These are phyloP conservation scores for Sebastes cheni DNA, from an alignment of 2,797 vertebrate genomes.

Conservation along the genomic window DNA sequence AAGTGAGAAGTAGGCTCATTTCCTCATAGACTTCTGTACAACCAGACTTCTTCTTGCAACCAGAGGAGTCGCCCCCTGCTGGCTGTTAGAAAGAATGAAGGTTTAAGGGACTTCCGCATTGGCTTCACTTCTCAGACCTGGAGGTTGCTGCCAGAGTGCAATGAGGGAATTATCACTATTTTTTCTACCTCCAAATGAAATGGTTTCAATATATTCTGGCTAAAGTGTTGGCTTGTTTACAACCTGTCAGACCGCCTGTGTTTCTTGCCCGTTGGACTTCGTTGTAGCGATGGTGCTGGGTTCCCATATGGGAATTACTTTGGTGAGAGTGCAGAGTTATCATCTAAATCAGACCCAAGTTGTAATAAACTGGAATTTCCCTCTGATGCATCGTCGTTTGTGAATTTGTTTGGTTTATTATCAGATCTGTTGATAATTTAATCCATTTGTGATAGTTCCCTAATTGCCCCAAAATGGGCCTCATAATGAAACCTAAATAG, in stretches of 20 bases:
- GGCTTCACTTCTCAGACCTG: too few relatives aligned
- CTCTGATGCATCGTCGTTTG: background rate
- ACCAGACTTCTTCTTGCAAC: too few relatives aligned
- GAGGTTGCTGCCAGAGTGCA: too few relatives aligned
- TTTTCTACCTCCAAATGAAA: background rate
- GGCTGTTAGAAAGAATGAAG: too few relatives aligned
- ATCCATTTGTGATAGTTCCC: background rate
- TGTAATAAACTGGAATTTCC: background rate
- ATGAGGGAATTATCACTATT: background rate
- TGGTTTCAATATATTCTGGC: background rate
- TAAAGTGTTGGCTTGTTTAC: background rate
- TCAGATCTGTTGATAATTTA: background rate
- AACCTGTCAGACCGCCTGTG: too few relatives aligned
- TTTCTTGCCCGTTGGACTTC: background rate
- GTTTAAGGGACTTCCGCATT: too few relatives aligned
- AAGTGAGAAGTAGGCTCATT: too few relatives aligned
- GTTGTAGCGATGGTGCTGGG: background rate
- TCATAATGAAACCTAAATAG: background rate
- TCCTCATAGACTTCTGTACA: too few relatives aligned
- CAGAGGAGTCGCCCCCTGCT: too few relatives aligned
- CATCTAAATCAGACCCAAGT: background rate
- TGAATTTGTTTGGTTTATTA: background rate
- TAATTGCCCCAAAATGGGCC: slow-evolving; percentile 2
- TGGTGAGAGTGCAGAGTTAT: background rate
- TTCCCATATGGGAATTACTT: background rate